Evolutionary conservation across 2,797 vertebrate genomes (phyloP).

Genomic region (Microchirus variegatus): DNA sequence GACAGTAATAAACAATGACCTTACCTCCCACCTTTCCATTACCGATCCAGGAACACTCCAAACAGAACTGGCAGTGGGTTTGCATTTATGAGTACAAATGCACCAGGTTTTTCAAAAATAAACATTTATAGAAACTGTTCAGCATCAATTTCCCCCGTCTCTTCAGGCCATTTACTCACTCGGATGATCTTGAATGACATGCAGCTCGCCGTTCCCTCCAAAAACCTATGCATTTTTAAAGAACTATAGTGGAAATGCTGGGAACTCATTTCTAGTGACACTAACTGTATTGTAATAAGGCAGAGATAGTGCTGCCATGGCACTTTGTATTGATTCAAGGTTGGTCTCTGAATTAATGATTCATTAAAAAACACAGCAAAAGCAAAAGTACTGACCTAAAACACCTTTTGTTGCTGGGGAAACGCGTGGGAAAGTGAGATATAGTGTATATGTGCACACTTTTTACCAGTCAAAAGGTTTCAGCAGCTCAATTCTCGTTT

Average conservation of each 20-base stretch:
- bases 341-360: constrained; percentile 68
- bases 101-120: constrained; percentile 31
- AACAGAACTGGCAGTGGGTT: constrained; percentile 4
- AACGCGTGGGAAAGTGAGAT: constrained; percentile 14
- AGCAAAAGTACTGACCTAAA: constrained; percentile 57
- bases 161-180: constrained; percentile 68
- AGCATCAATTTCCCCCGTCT: constrained; percentile 62
- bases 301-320: constrained; percentile 72
- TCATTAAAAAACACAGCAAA: constrained; percentile 75
- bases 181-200: constrained; percentile 77
- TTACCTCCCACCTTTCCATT: constrained; percentile 28
- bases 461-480: not conserved
- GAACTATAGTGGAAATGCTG: constrained; percentile 62
- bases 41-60: constrained; percentile 9
- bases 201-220: constrained; percentile 67
- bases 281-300: constrained; percentile 76
- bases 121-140: constrained; percentile 56
- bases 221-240: constrained; percentile 86
- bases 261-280: constrained; percentile 78
- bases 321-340: constrained; percentile 73
- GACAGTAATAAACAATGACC: constrained; percentile 36
- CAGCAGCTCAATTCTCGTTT: not conserved
- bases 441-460: not conserved
- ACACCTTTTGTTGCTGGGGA: constrained; percentile 23
- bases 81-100: constrained; percentile 12